Conservation (phyloP, 2,888 invertebrate genomes). For the Pocota personata region DNA sequence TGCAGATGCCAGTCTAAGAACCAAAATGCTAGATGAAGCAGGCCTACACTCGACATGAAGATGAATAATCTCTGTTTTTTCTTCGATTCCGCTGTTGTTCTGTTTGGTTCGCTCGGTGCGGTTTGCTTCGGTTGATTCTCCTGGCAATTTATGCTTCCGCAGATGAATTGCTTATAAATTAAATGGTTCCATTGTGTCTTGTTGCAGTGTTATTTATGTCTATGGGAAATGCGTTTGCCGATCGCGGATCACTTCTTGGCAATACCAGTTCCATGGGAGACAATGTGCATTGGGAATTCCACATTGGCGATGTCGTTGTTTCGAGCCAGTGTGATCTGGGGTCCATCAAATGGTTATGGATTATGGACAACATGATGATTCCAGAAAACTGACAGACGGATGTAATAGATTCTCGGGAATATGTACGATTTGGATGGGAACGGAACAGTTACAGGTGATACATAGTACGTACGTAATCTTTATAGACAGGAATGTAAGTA, state of each 20-base stretch:
- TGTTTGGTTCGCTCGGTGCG: not conserved
- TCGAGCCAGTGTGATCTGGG: slow-evolving; percentile 40
- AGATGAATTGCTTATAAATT: slow-evolving; percentile 74
- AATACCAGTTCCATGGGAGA: slow-evolving; percentile 48
- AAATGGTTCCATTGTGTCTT: slow-evolving; percentile 74
- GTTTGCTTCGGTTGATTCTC: not conserved
- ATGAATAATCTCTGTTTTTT: slow-evolving; percentile 61
- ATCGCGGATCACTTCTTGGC: slow-evolving; percentile 44
- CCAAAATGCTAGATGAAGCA: slow-evolving; percentile 24
- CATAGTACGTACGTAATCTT: not conserved
- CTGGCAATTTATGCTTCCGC: slow-evolving; percentile 72
- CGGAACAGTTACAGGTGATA: slow-evolving; percentile 1
- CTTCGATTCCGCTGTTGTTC: slow-evolving; percentile 35
- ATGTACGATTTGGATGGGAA: slow-evolving; percentile 16
- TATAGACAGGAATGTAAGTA: too few species aligned
- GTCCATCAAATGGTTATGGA: slow-evolving; percentile 74
- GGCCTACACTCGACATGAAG: slow-evolving; percentile 54
- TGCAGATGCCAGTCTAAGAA: slow-evolving; percentile 51
- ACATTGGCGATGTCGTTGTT: slow-evolving; percentile 20
- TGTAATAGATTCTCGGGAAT: slow-evolving; percentile 64
- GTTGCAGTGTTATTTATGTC: slow-evolving; percentile 72
- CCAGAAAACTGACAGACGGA: slow-evolving; percentile 59
- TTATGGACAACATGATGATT: slow-evolving; percentile 62
- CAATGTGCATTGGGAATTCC: slow-evolving; percentile 39
- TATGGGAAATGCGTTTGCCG: slow-evolving; percentile 69